Evolutionary conservation across 2,888 invertebrate species (phyloP).

Genomic region (Arge pagana): DNA sequence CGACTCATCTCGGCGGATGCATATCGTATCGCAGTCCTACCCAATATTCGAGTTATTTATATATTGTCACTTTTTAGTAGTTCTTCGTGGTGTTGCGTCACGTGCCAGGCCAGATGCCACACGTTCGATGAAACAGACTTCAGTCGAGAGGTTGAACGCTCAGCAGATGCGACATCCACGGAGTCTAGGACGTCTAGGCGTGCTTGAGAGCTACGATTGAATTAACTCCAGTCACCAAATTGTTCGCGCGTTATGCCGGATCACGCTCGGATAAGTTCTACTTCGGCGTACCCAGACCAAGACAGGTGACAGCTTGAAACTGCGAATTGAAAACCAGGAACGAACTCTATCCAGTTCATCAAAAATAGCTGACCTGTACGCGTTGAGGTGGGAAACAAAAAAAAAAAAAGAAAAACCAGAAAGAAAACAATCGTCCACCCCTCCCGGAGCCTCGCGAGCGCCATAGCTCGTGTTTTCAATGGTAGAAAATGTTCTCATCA

Average conservation of each 20-base stretch:
- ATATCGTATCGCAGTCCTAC: too few species aligned
- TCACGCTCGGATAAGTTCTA: constrained; percentile 41
- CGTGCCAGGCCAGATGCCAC: constrained; percentile 8
- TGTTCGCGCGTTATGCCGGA: constrained; percentile 48
- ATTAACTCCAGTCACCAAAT: constrained; percentile 49
- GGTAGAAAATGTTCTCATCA: too few species aligned
- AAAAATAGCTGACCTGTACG: constrained; percentile 18
- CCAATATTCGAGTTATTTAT: too few species aligned
- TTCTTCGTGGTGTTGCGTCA: too few species aligned
- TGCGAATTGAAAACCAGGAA: constrained; percentile 3
- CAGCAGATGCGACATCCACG: constrained; percentile 17
- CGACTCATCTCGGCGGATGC: too few species aligned
- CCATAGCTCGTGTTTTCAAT: too few species aligned
- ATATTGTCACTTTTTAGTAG: too few species aligned
- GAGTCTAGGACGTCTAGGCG: constrained; percentile 29
- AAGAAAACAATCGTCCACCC: too few species aligned
- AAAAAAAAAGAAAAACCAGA: too few species aligned
- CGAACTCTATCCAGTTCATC: constrained; percentile 9
- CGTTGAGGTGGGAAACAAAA: not conserved
- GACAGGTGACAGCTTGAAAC: constrained; percentile 10
- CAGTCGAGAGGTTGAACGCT: not conserved
- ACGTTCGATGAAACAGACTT: not conserved
- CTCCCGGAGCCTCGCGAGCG: too few species aligned
- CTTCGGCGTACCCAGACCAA: constrained; percentile 1
- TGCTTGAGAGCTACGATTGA: constrained; percentile 44